Base-by-base conservation (phyloP, 2,888 invertebrate species). In the Melanophora roralis region DNA sequence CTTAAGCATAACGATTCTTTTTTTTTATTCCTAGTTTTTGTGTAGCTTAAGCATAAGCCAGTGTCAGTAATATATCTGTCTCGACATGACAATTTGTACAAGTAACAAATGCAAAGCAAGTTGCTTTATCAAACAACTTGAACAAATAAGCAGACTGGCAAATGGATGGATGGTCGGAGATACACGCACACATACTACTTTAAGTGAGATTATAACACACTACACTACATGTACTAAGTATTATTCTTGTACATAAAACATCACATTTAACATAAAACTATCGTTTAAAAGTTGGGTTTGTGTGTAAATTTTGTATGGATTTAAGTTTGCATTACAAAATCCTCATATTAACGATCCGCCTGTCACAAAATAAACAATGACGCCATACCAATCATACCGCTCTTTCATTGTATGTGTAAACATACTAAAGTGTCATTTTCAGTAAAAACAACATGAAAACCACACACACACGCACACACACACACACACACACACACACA, bases 41-140 rank as follows among this genome's bases (percentile, higher is more conserved):
- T 74, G 62, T 49, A 11, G 38, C 67, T 59, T 40, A 34, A 69
- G 65, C 69, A 62, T 80, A 76, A 80, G 76, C 76, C 67, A 68
- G 72, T 80, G 75, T 76, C 79, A 80, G 79, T 80, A 80, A 80
- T 80, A 80, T 76, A 80, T 77, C 80, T 80, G 77, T 80, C 80
- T 80, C 80, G 77, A 73, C 80, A 80, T 77, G 80, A 80, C 77
- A 80, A 80, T 80, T 77, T 80, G 77, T 80, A 80, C 79, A 51
- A 76, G 71, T 72, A 71, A 72, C 79, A 76, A 80, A 80, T 76
- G 77, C 77, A 68, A 68, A 77, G 77, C 72, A 73, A 80, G 72
- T n/a, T 76, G 80, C 68, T 73, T 68, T 68, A 57, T 6, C 55
- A 38, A 72, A 49, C 62, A 55, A 14, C 59, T 67, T 27, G n/a